phyloP scores from a whole-genome alignment of 2,797 vertebrate species.

The Denticeps clupeoides region DNA sequence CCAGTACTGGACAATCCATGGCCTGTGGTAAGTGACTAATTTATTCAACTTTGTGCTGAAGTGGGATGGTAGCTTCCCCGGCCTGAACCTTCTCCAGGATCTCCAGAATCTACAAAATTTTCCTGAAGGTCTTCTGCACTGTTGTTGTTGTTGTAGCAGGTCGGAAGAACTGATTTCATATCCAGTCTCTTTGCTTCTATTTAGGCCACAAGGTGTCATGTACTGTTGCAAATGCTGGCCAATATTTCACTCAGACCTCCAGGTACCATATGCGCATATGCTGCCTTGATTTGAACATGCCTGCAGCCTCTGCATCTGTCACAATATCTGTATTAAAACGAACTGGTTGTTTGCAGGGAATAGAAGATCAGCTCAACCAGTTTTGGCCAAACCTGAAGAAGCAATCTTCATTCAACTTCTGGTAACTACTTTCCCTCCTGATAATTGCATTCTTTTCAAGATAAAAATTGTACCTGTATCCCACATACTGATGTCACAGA shows the following conservation, averaged over 20 bases:
- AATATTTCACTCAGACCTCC: constrained; percentile 52
- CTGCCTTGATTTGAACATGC: no score
- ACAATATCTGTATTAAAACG: background rate
- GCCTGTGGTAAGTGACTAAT: constrained; percentile 48
- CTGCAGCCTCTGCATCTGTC: background rate
- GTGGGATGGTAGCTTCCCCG: no score
- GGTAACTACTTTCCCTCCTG: no score
- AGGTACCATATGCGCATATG: constrained; percentile 48
- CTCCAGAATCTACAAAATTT: no score
- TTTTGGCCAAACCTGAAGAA: constrained; percentile 54
- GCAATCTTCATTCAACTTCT: background rate
- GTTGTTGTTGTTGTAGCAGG: background rate
- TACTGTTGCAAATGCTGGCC: constrained; percentile 52
- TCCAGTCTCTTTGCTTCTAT: background rate
- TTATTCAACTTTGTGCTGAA: background rate
- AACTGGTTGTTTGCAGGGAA: constrained; percentile 27
- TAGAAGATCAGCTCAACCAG: constrained; percentile 30
- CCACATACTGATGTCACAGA: no score
- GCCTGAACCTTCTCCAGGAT: no score
- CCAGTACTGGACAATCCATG: constrained; percentile 60
- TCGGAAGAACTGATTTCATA: no score
- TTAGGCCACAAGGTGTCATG: constrained; percentile 35
- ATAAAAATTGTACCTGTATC: no score
- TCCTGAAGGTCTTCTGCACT: no score
- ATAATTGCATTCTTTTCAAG: no score